Percentiles rank a stretch among this genome's conserved stretches.
phyloP scores from a whole-genome alignment of 2,888 invertebrate genomes.

The Amaurobius ferox region DNA sequence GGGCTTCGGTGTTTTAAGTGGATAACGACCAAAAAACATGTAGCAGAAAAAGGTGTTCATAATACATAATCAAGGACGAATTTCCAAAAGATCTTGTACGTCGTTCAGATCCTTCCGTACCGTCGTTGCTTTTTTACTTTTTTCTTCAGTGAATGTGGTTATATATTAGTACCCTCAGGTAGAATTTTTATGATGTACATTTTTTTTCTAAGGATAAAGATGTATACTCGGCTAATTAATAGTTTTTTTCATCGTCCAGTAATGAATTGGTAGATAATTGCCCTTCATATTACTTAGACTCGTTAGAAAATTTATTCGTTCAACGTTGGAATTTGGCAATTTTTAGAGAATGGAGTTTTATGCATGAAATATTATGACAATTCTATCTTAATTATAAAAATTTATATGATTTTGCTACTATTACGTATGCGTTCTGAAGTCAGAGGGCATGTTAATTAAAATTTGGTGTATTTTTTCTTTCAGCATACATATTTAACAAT shows the following conservation, averaged over 20 bases:
- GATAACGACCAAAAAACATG: conserved; percentile 69
- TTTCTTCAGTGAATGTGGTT: not conserved
- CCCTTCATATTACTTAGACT: not conserved
- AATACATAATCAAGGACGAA: conserved; percentile 46
- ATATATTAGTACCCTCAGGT: conserved; percentile 14
- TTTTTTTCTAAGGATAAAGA: conserved; percentile 1
- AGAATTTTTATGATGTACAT: conserved; percentile 9
- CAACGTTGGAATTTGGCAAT: not conserved
- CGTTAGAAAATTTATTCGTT: not conserved
- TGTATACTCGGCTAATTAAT: conserved; percentile 1
- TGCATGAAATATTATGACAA: too few species aligned
- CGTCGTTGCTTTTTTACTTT: not conserved
- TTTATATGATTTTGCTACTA: too few species aligned
- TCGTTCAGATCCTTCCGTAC: conserved; percentile 26
- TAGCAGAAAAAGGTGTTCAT: conserved; percentile 42
- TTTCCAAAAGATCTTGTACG: conserved; percentile 19
- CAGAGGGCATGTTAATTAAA: too few species aligned
- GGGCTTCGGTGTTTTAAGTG: conserved; percentile 62
- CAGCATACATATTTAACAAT: too few species aligned
- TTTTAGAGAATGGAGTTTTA: too few species aligned
- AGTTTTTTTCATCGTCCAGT: not conserved
- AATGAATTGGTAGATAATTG: conserved; percentile 18
- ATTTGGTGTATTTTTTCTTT: too few species aligned
- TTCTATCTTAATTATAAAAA: too few species aligned
- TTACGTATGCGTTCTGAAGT: too few species aligned